Evolutionary conservation across 2,888 invertebrate species (phyloP).

Genomic region (Caenorhabditis drosophilae): DNA sequence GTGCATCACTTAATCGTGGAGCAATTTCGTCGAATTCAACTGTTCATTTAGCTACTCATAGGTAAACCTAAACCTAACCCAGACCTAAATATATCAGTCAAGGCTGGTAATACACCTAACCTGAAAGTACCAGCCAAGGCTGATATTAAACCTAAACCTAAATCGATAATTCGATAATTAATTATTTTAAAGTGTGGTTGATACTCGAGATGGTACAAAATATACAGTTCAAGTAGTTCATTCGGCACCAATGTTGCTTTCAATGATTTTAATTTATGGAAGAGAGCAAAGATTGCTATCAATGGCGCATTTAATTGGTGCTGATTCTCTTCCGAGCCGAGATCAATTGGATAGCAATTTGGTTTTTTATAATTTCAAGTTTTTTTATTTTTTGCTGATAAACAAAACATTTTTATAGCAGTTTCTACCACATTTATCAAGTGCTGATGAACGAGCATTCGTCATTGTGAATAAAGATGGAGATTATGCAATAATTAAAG

Average conservation of each 20-base stretch:
- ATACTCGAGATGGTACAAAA: conserved; percentile 70
- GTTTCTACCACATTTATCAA: conserved; percentile 70
- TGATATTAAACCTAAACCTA: background rate
- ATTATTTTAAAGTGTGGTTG: conserved; percentile 67
- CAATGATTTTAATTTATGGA: conserved; percentile 71
- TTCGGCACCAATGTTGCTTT: conserved; percentile 71
- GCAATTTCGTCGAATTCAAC: conserved; percentile 56
- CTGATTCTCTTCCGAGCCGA: conserved; percentile 71
- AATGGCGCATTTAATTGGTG: conserved; percentile 72
- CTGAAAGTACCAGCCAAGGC: background rate
- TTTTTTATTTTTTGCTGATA: no score
- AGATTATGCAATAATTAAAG: conserved; percentile 71
- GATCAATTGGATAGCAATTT: conserved; percentile 68
- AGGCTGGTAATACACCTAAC: background rate
- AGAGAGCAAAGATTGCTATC: conserved; percentile 68
- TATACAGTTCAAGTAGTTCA: conserved; percentile 72
- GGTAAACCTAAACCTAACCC: conserved; percentile 33
- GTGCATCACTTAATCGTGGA: conserved; percentile 62
- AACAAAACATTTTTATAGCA: conserved; percentile 58
- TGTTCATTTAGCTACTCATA: conserved; percentile 63
- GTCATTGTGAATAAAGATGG: conserved; percentile 72
- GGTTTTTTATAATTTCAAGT: conserved; percentile 39
- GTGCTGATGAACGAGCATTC: conserved; percentile 71
- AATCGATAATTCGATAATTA: background rate
- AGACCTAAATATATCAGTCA: no score